phyloP scores from a whole-genome alignment of 2,797 vertebrate genomes.

The Microctenopoma steveboyesi region DNA sequence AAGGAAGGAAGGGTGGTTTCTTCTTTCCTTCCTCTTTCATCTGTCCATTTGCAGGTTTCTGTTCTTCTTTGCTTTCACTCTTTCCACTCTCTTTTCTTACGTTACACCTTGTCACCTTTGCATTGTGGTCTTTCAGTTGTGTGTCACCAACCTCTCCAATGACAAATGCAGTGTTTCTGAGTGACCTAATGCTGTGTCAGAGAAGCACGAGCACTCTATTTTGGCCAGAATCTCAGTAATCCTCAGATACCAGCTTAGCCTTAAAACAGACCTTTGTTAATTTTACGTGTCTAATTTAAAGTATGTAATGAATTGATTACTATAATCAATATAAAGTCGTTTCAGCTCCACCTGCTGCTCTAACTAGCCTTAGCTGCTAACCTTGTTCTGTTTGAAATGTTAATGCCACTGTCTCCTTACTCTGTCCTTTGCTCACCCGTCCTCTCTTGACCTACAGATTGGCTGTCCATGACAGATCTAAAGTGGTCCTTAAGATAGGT shows the following conservation, averaged over 20 bases:
- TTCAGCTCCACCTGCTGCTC: background rate
- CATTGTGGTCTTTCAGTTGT: background rate
- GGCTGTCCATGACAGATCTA: slow-evolving; percentile 30
- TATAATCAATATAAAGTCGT: too few relatives aligned
- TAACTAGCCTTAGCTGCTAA: too few relatives aligned
- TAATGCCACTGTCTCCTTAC: background rate
- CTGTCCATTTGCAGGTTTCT: slow-evolving; percentile 44
- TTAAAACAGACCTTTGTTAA: background rate
- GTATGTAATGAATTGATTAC: too few relatives aligned
- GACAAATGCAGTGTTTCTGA: background rate
- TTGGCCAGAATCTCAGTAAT: background rate
- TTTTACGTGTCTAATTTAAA: too few relatives aligned
- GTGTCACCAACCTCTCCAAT: slow-evolving; percentile 7
- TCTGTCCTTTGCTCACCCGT: slow-evolving; percentile 16
- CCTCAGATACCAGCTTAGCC: background rate
- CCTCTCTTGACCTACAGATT: slow-evolving; percentile 27
- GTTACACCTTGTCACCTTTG: slow-evolving; percentile 17
- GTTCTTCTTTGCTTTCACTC: slow-evolving; percentile 34
- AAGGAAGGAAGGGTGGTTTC: slow-evolving; percentile 15
- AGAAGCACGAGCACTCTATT: background rate
- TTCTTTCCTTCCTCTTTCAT: slow-evolving; percentile 55
- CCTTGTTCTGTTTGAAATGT: background rate
- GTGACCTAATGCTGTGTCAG: slow-evolving; percentile 7
- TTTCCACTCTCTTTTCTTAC: slow-evolving; percentile 19
- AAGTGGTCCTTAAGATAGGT: slow-evolving; percentile 55